phyloP scores from a whole-genome alignment of 2,797 vertebrate species.

The Sciurus vulgaris region DNA sequence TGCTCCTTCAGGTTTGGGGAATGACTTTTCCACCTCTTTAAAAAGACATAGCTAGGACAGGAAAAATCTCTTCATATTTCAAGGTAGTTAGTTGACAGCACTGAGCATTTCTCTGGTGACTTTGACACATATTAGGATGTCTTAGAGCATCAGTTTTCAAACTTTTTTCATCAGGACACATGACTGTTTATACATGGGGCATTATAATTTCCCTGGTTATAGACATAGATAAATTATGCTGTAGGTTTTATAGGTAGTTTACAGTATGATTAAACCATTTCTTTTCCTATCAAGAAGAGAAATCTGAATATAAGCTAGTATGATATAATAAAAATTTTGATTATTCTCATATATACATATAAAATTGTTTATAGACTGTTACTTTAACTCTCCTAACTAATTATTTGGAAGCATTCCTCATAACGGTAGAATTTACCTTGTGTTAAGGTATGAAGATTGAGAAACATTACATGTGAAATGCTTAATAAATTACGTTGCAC shows the following conservation, averaged over 20 bases:
- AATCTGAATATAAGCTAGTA: constrained; percentile 10
- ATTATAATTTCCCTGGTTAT: background rate
- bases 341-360: background rate
- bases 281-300: constrained; percentile 31
- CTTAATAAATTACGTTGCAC: background rate
- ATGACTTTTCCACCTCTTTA: background rate
- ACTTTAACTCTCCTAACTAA: constrained; percentile 33
- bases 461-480: background rate
- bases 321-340: constrained; percentile 51
- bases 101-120: background rate
- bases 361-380: constrained; percentile 41
- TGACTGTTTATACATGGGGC: background rate
- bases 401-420: constrained; percentile 14
- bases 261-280: constrained; percentile 40
- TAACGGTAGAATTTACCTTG: background rate
- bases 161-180: background rate
- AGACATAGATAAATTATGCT: constrained; percentile 26
- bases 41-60: background rate
- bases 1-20: background rate
- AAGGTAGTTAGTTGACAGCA: background rate
- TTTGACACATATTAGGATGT: background rate
- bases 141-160: constrained; percentile 27
- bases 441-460: constrained; percentile 24
- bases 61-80: background rate
- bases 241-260: constrained; percentile 21